Conservation (phyloP, 1,140 invertebrate genomes). For the Teleopsis dalmanni region DNA sequence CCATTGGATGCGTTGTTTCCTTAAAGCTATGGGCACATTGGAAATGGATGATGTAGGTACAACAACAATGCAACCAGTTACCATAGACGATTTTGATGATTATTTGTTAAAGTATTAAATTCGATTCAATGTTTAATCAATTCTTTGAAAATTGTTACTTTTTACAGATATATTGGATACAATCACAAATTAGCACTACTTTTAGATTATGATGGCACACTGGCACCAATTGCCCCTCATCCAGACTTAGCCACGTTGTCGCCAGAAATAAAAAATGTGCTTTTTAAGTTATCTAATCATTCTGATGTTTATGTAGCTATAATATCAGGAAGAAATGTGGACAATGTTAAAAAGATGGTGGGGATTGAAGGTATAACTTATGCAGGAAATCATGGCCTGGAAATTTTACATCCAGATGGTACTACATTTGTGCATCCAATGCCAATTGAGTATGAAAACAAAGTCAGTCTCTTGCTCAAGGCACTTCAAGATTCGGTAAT, state of each 20-base stretch:
- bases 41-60: slow-evolving; percentile 75
- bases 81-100: slow-evolving; percentile 80
- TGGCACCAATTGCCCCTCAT: slow-evolving; percentile 81
- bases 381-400: slow-evolving; percentile 82
- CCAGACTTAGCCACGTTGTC: slow-evolving; percentile 80
- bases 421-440: slow-evolving; percentile 86
- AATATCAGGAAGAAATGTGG: slow-evolving; percentile 76
- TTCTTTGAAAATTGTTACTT: slow-evolving; percentile 1
- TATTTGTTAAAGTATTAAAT: slow-evolving; percentile 72
- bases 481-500: slow-evolving; percentile 70
- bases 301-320: slow-evolving; percentile 83
- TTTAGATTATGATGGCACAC: slow-evolving; percentile 83
- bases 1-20: slow-evolving; percentile 81
- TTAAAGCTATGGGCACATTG: slow-evolving; percentile 75
- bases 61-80: slow-evolving; percentile 75
- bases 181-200: slow-evolving; percentile 76
- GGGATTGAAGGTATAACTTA: slow-evolving; percentile 85
- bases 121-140: slow-evolving; percentile 12
- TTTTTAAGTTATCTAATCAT: slow-evolving; percentile 77
- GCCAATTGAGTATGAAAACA: slow-evolving; percentile 75
- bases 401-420: slow-evolving; percentile 82
- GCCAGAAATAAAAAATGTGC: slow-evolving; percentile 73
- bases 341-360: slow-evolving; percentile 85
- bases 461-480: slow-evolving; percentile 69
- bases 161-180: slow-evolving; percentile 72